Evolutionary conservation across 1,140 invertebrate species (phyloP).

Genomic region (Bombus sylvicola): DNA sequence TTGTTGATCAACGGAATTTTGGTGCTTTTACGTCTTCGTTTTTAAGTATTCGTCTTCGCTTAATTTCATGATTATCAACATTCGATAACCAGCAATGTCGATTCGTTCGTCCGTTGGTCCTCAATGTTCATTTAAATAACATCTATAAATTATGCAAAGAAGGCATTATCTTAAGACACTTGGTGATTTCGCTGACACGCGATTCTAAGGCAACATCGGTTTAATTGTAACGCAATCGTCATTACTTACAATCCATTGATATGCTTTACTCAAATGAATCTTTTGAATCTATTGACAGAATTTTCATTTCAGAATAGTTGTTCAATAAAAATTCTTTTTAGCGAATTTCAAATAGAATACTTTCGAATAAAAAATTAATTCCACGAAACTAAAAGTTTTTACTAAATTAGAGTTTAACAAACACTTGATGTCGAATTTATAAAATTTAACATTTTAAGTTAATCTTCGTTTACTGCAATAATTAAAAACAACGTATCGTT

Average conservation of each 20-base stretch:
- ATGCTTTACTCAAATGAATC: conserved; percentile 5
- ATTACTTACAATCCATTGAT: neutral
- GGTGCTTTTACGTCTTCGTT: neutral
- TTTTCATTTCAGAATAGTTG: neutral
- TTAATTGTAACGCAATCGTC: conserved; percentile 24
- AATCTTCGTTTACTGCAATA: too few species aligned
- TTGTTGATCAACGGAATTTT: neutral
- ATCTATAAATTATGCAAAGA: conserved; percentile 43
- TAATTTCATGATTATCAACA: neutral
- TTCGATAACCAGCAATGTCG: neutral
- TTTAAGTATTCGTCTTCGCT: neutral
- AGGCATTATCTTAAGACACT: conserved; percentile 71
- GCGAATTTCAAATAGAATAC: neutral
- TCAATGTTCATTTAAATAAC: conserved; percentile 36
- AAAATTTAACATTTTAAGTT: neutral
- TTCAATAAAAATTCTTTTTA: neutral
- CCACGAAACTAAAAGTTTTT: neutral
- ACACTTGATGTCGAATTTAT: neutral
- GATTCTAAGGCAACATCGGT: conserved; percentile 65
- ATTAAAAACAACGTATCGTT: too few species aligned
- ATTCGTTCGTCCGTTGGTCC: conserved; percentile 43
- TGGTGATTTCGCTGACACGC: conserved; percentile 40
- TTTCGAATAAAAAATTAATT: neutral
- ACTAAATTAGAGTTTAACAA: neutral
- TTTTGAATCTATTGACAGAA: neutral